phyloP scores from a whole-genome alignment of 1,140 invertebrate species.

The Anastatus disparis region DNA sequence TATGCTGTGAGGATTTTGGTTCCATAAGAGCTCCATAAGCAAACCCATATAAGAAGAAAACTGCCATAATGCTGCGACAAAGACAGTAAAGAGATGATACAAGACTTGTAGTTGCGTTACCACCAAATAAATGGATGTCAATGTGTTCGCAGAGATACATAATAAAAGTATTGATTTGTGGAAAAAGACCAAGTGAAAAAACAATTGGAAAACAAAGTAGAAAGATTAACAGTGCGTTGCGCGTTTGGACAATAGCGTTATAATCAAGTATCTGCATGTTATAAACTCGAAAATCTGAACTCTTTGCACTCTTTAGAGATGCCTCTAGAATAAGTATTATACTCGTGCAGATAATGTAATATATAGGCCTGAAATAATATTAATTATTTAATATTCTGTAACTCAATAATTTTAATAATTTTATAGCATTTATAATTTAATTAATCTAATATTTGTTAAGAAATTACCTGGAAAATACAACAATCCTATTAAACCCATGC shows the following conservation, averaged over 20 bases:
- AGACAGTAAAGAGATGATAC: slow-evolving; percentile 87
- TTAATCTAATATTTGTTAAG: not conserved
- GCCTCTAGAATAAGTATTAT: slow-evolving; percentile 76
- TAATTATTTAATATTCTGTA: not conserved
- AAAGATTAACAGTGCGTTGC: slow-evolving; percentile 82
- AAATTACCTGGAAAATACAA: slow-evolving; percentile 79
- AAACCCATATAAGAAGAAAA: slow-evolving; percentile 88
- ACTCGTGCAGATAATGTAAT: slow-evolving; percentile 89
- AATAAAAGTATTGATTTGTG: slow-evolving; percentile 95
- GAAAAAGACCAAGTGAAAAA: slow-evolving; percentile 94
- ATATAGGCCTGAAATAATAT: slow-evolving; percentile 78
- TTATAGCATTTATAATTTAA: not conserved
- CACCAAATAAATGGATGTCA: slow-evolving; percentile 98
- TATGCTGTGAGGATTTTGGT: slow-evolving; percentile 86
- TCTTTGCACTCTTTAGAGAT: slow-evolving; percentile 63
- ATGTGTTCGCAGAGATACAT: slow-evolving; percentile 96
- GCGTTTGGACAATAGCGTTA: slow-evolving; percentile 74
- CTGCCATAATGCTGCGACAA: slow-evolving; percentile 80
- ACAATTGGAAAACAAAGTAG: slow-evolving; percentile 91
- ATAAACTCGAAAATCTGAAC: slow-evolving; percentile 75
- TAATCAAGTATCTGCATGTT: slow-evolving; percentile 78
- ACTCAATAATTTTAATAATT: not conserved
- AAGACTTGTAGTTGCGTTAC: slow-evolving; percentile 93
- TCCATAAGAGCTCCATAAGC: slow-evolving; percentile 86
- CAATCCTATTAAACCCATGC: slow-evolving; percentile 97